Evolutionary conservation across 2,888 invertebrate genomes (phyloP).

Genomic region (Calliscelio sp.): DNA sequence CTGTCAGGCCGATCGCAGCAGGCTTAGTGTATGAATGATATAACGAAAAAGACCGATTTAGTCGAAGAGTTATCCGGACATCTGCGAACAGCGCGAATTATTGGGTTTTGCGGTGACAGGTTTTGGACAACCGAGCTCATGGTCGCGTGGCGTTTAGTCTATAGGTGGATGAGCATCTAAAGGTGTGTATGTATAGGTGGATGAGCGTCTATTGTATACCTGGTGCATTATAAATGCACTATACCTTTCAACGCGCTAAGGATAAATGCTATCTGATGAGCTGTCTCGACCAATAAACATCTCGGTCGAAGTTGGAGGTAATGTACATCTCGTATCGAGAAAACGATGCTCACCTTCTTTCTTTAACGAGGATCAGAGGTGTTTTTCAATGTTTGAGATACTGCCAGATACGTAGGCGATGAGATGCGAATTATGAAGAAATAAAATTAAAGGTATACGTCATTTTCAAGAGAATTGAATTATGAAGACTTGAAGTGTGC

Average conservation of each 20-base stretch:
- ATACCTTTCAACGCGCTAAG: slow-evolving; percentile 67
- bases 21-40: slow-evolving; percentile 61
- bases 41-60: slow-evolving; percentile 52
- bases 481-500: slow-evolving; percentile 3
- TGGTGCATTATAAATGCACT: slow-evolving; percentile 69
- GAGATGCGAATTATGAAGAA: slow-evolving; percentile 32
- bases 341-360: slow-evolving; percentile 42
- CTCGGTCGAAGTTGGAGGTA: slow-evolving; percentile 30
- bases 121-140: slow-evolving; percentile 78
- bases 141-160: slow-evolving; percentile 84
- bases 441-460: slow-evolving; percentile 8
- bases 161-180: slow-evolving; percentile 53
- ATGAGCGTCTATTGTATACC: slow-evolving; percentile 62
- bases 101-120: slow-evolving; percentile 82
- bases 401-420: slow-evolving; percentile 20
- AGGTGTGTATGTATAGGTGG: too few relatives aligned
- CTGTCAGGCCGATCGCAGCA: slow-evolving; percentile 77
- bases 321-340: slow-evolving; percentile 40
- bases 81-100: slow-evolving; percentile 80
- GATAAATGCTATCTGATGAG: slow-evolving; percentile 84
- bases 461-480: slow-evolving; percentile 26
- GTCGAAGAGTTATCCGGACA: slow-evolving; percentile 73
- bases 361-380: slow-evolving; percentile 29
- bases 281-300: slow-evolving; percentile 80
- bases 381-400: slow-evolving; percentile 43